Percentiles rank a stretch among this genome's conserved stretches.
These are phyloP conservation scores for Brachionus calyciflorus DNA, from an alignment of 1,140 invertebrate species.

Conservation along the genomic window DNA sequence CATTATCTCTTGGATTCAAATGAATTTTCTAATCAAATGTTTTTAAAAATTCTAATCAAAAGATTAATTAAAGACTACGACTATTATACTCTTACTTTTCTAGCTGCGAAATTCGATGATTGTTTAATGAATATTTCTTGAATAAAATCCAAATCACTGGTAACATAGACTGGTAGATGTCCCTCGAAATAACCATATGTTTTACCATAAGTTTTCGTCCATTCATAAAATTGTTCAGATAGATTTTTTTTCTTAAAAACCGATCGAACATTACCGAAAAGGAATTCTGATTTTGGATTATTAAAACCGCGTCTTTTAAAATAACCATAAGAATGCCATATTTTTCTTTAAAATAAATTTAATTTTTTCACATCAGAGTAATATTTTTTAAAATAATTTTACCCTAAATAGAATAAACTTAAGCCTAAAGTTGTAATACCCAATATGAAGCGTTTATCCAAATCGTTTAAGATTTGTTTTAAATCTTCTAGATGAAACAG, in stretches of 20 bases:
- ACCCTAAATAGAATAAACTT: too few species aligned
- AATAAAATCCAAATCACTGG: conserved; percentile 57
- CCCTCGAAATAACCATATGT: conserved; percentile 61
- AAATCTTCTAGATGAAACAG: too few species aligned
- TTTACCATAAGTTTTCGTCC: conserved; percentile 58
- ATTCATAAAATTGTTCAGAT: conserved; percentile 49
- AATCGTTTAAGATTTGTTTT: too few species aligned
- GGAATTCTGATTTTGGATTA: neutral
- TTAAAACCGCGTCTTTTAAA: conserved; percentile 22
- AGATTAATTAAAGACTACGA: too few species aligned
- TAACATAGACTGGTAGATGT: conserved; percentile 58
- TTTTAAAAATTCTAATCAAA: neutral
- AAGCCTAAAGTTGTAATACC: too few species aligned
- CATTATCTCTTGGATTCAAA: conserved; percentile 1
- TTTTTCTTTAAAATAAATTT: neutral
- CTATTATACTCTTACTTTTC: conserved; percentile 60
- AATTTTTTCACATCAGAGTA: too few species aligned
- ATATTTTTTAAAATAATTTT: too few species aligned
- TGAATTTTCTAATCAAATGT: neutral
- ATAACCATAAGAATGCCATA: conserved; percentile 26
- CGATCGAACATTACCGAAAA: neutral
- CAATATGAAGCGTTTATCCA: too few species aligned
- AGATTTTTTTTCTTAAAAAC: neutral
- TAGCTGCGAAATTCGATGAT: conserved; percentile 60
- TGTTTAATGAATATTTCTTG: conserved; percentile 61